phyloP scores from a whole-genome alignment of 2,113 vertebrate species.

The Indicator maculatus region DNA sequence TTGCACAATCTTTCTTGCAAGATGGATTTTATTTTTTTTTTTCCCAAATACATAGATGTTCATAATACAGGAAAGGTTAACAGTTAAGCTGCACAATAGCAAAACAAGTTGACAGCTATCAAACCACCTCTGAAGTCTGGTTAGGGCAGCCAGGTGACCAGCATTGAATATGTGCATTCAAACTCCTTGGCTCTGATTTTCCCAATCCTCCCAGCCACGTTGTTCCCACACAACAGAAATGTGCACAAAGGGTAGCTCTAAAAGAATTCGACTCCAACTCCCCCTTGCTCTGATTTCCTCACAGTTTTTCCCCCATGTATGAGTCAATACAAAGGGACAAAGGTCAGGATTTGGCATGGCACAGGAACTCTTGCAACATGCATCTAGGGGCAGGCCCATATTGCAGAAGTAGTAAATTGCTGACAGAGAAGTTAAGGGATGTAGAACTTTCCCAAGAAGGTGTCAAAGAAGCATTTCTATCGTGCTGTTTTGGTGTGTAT shows the following conservation, averaged over 20 bases:
- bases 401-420: neutral
- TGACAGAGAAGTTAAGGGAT: neutral
- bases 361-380: neutral
- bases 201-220: conserved; percentile 29
- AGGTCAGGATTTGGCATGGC: neutral
- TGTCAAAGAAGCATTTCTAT: neutral
- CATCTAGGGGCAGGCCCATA: conserved; percentile 4
- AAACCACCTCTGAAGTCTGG: conserved; percentile 30
- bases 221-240: conserved; percentile 35
- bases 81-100: conserved; percentile 70
- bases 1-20: conserved; percentile 66
- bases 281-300: conserved; percentile 9
- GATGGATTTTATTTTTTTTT: conserved; percentile 35
- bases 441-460: neutral
- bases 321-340: neutral
- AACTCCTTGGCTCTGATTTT: conserved; percentile 28
- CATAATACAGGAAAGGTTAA: conserved; percentile 67
- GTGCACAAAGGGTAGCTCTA: neutral
- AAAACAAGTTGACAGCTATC: conserved; percentile 70
- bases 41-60: conserved; percentile 64
- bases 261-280: neutral
- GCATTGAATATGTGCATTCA: conserved; percentile 33
- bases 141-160: conserved; percentile 35
- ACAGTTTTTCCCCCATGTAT: neutral
- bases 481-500: neutral